Base-by-base conservation (phyloP, 35 echinoderm and acorn worm genomes). In the Ophiothrix spiculata region DNA sequence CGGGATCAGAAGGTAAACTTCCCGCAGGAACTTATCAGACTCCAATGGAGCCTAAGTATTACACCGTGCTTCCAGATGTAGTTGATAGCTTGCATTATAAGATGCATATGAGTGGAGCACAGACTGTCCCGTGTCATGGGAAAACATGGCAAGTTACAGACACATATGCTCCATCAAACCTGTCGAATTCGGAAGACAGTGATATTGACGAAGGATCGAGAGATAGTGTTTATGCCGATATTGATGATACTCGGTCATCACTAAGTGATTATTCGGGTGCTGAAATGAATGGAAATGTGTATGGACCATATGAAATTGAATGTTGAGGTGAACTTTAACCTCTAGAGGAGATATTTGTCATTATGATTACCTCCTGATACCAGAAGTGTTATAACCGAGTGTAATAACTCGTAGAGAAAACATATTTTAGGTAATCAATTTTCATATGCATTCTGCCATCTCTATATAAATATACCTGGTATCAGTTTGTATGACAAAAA, bases 11-110 rank as follows among this genome's bases (percentile, higher is more conserved):
- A 49, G 42, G 42, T 49, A 19, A 19, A 49, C 6, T 6, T 49
- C 42, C 6, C 6, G 19, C 42, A 49, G 42, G 42, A n/a, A n/a
- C n/a, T n/a, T n/a, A n/a, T n/a, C n/a, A n/a, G 42, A 19, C 42
- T 49, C 60, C 60, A 15, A 25, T 69, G 23, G 60, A 69, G 25
- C 60, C 60, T 69, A 69, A 69, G 25, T 69, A 69, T 69, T 69
- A 69, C 23, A 69, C 60, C 6, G 60, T 69, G 60, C 60, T 69
- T 69, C 60, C 60, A 69, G 60, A 69, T 69, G 60, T 69, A 25
- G 60, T 69, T 12, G 60, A 69, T n/a, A 15, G 10, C 3, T 25
- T 69, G 23, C 60, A 69, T 69, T 69, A 69, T 69, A 69, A 69
- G 29, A 28, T 69, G 23, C 60, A n/a, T 15, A 28, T 69, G 17